These are phyloP conservation scores for Falco novaeseelandiae DNA, from an alignment of 2,797 vertebrate genomes.

Conservation along the genomic window DNA sequence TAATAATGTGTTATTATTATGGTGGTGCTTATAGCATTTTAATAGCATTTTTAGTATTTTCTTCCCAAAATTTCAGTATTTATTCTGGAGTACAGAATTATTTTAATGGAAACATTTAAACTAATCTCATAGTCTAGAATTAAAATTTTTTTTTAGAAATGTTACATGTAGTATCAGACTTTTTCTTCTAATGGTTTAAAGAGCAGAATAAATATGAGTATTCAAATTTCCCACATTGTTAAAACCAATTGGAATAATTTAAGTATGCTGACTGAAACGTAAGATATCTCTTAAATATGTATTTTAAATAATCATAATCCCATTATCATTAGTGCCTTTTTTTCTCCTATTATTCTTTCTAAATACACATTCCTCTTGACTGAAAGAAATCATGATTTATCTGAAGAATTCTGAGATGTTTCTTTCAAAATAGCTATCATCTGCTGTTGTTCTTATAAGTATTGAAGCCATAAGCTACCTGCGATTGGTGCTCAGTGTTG, in stretches of 20 bases:
- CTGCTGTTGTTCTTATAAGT: not conserved
- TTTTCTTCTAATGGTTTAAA: not conserved
- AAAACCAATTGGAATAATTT: not conserved
- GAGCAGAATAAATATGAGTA: not conserved
- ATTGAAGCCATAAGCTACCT: not conserved
- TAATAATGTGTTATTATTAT: not conserved
- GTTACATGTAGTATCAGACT: not conserved
- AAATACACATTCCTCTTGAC: not conserved
- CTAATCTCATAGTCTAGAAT: not conserved
- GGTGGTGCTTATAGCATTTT: not conserved
- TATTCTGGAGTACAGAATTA: not conserved
- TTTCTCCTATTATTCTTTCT: not conserved
- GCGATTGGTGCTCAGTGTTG: not conserved
- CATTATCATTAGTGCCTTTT: not conserved
- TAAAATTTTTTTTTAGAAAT: not conserved
- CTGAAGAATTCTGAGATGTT: not conserved
- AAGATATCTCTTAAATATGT: not conserved
- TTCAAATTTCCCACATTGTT: not conserved
- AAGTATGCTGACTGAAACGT: not conserved
- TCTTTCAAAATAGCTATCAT: not conserved
- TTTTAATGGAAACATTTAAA: not conserved
- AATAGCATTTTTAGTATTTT: not conserved
- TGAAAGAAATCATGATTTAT: not conserved
- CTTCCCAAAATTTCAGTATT: not conserved
- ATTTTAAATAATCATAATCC: not conserved